phyloP scores from a whole-genome alignment of 2,113 vertebrate species.

The Morone chrysops region DNA sequence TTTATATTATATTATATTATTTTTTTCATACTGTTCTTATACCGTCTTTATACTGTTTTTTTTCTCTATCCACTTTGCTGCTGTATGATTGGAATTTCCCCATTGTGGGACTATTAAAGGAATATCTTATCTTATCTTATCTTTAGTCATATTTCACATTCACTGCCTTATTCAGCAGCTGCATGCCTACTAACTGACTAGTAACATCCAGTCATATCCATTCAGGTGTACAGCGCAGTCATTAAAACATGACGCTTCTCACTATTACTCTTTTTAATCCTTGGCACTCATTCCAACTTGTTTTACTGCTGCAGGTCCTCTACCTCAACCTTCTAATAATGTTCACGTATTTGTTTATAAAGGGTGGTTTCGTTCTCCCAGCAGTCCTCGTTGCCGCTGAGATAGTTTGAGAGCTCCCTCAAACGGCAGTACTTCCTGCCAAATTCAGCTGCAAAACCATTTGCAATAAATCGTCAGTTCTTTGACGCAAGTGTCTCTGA shows the following conservation, averaged over 20 bases:
- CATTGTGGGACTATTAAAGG: no score
- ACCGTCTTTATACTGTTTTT: no score
- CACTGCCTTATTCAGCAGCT: not conserved
- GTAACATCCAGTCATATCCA: not conserved
- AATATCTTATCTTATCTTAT: no score
- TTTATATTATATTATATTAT: no score
- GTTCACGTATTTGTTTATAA: not conserved
- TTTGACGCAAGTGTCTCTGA: not conserved
- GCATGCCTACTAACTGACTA: not conserved
- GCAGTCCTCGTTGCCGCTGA: not conserved
- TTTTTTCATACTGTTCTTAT: no score
- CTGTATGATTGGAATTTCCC: no score
- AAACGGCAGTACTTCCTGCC: not conserved
- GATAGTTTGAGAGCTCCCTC: not conserved
- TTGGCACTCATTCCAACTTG: not conserved
- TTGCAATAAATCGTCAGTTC: not conserved
- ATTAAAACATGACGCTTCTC: not conserved
- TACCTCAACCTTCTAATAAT: not conserved
- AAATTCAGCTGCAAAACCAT: not conserved
- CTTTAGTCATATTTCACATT: not conserved
- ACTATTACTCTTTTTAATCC: not conserved
- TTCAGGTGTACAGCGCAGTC: not conserved
- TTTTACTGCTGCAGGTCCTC: not conserved
- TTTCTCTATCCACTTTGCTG: no score
- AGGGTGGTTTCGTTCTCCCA: not conserved